phyloP scores from a whole-genome alignment of 2,113 vertebrate species.

The Salvelinus alpinus region DNA sequence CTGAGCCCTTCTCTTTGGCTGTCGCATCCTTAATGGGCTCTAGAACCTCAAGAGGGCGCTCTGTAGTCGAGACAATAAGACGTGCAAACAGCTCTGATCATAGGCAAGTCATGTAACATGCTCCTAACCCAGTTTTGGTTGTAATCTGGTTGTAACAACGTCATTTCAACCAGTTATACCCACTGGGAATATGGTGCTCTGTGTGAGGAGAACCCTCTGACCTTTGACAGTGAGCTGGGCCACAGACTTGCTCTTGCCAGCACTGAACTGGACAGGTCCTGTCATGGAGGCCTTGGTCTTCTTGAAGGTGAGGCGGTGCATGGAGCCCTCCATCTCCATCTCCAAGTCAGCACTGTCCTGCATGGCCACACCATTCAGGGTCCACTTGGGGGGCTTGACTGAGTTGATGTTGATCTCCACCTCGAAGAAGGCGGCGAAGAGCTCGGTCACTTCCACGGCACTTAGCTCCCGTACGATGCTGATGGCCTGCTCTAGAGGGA shows the following conservation, averaged over 20 bases:
- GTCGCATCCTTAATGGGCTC: constrained; percentile 84
- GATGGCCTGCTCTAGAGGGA: constrained; percentile 88
- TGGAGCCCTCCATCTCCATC: constrained; percentile 86
- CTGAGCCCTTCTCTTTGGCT: constrained; percentile 82
- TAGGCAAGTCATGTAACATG: neutral
- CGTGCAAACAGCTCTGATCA: neutral
- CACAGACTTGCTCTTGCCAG: constrained; percentile 90
- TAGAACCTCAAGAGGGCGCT: constrained; percentile 84
- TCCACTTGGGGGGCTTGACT: constrained; percentile 88
- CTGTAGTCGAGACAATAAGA: constrained; percentile 61
- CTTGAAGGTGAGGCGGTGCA: constrained; percentile 85
- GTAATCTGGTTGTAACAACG: too few species aligned
- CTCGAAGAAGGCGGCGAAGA: constrained; percentile 85
- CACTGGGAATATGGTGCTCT: neutral
- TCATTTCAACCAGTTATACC: too few species aligned
- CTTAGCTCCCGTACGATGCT: constrained; percentile 84
- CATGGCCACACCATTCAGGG: constrained; percentile 77
- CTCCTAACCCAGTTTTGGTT: constrained; percentile 56
- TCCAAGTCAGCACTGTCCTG: constrained; percentile 77
- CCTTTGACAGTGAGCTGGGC: constrained; percentile 90
- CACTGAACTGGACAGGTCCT: constrained; percentile 87
- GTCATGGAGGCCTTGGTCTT: constrained; percentile 89
- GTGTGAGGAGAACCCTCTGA: constrained; percentile 42
- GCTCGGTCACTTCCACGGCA: constrained; percentile 88
- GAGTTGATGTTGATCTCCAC: constrained; percentile 89